phyloP scores from a whole-genome alignment of 2,113 vertebrate genomes.

The Perognathus longimembris region DNA sequence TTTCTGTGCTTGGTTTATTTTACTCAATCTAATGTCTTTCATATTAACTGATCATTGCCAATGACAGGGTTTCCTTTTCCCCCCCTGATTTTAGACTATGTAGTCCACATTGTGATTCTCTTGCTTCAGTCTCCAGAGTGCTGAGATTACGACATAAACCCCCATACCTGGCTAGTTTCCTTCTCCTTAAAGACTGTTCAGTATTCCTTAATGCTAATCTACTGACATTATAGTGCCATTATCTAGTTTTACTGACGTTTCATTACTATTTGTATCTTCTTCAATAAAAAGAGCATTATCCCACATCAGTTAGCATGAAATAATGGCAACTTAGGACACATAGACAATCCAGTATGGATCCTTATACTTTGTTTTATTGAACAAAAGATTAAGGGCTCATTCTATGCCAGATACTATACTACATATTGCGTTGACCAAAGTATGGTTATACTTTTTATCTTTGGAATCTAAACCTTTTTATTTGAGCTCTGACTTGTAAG shows the following conservation, averaged over 20 bases:
- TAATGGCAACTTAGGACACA: too few species aligned
- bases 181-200: not conserved
- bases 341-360: too few species aligned
- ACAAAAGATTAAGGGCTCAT: not conserved
- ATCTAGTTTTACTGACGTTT: conserved; percentile 15
- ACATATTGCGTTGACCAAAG: not conserved
- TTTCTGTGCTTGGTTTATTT: conserved; percentile 1
- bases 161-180: not conserved
- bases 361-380: not conserved
- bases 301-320: too few species aligned
- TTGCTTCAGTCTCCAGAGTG: too few species aligned
- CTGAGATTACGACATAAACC: too few species aligned
- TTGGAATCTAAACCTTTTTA: not conserved
- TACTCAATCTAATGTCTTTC: not conserved
- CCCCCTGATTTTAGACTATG: too few species aligned
- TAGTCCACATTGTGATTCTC: too few species aligned
- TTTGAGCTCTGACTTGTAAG: conserved; percentile 5
- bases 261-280: not conserved
- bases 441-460: not conserved
- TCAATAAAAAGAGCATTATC: not conserved
- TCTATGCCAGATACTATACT: not conserved
- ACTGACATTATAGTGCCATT: not conserved
- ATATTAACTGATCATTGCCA: not conserved
- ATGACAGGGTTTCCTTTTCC: not conserved
- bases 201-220: not conserved